Conservation (phyloP, 2,797 vertebrate genomes). For the Choloepus didactylus region DNA sequence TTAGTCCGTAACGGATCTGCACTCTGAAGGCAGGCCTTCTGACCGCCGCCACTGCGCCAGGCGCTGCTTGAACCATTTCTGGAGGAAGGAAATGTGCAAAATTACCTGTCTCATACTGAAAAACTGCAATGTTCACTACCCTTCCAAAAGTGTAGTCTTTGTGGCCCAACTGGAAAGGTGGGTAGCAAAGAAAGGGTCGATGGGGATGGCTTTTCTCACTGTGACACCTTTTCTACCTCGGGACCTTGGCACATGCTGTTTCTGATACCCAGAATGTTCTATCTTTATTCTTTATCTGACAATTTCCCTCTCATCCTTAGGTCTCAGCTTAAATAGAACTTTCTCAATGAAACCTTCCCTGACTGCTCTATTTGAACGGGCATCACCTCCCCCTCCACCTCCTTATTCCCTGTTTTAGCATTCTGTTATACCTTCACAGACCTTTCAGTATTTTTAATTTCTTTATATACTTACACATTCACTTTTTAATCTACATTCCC, state of each 20-base stretch:
- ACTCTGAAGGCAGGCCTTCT: slow-evolving; percentile 95
- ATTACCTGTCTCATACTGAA: background rate
- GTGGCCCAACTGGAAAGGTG: background rate
- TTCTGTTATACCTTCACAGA: background rate
- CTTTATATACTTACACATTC: background rate
- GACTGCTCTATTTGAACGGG: background rate
- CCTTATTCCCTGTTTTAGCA: background rate
- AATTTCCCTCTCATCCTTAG: background rate
- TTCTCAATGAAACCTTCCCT: slow-evolving; percentile 3
- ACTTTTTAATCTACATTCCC: background rate
- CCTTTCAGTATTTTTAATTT: background rate
- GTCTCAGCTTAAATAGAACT: background rate
- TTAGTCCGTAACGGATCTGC: slow-evolving; percentile 95
- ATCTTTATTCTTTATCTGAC: background rate
- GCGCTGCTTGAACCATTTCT: slow-evolving; percentile 97
- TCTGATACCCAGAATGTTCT: background rate
- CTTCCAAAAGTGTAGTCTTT: background rate
- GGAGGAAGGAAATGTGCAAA: slow-evolving; percentile 49
- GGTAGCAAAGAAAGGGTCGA: background rate
- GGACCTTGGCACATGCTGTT: slow-evolving; percentile 22
- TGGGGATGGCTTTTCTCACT: background rate
- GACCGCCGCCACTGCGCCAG: slow-evolving; percentile 94
- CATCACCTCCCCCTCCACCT: background rate
- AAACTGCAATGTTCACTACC: background rate
- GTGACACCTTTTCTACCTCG: background rate